These are phyloP conservation scores for Microctonus aethiopoides DNA, from an alignment of 2,888 invertebrate species.

Conservation along the genomic window DNA sequence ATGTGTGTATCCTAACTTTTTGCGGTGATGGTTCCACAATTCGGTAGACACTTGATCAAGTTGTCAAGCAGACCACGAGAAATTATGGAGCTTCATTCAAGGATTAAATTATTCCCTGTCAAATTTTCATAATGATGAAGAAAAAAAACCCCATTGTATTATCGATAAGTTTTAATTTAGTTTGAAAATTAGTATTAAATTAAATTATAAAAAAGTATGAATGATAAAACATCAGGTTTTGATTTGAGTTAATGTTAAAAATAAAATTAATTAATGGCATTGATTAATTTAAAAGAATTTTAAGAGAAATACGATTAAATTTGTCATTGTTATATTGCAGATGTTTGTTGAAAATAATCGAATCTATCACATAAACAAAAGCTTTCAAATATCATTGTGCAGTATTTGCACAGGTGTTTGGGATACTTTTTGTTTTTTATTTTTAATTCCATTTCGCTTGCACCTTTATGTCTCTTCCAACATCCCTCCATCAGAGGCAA, in stretches of 20 bases:
- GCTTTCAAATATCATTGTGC: not conserved
- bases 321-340: not conserved
- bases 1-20: not conserved
- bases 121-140: not conserved
- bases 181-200: not conserved
- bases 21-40: constrained; percentile 10
- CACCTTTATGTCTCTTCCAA: not conserved
- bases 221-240: no score
- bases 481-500: not conserved
- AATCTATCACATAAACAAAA: not conserved
- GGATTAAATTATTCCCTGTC: not conserved
- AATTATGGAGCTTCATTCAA: not conserved
- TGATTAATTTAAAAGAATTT: constrained; percentile 2
- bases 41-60: constrained; percentile 17
- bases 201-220: not conserved
- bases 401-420: not conserved
- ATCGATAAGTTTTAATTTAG: not conserved
- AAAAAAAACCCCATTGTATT: not conserved
- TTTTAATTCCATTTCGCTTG: not conserved
- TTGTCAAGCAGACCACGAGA: constrained; percentile 12
- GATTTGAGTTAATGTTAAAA: no score
- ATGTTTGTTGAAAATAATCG: not conserved
- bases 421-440: not conserved
- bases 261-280: not conserved
- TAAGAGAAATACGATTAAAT: no score